Conservation (phyloP, 2,113 vertebrate genomes). For the Cyanistes caeruleus region DNA sequence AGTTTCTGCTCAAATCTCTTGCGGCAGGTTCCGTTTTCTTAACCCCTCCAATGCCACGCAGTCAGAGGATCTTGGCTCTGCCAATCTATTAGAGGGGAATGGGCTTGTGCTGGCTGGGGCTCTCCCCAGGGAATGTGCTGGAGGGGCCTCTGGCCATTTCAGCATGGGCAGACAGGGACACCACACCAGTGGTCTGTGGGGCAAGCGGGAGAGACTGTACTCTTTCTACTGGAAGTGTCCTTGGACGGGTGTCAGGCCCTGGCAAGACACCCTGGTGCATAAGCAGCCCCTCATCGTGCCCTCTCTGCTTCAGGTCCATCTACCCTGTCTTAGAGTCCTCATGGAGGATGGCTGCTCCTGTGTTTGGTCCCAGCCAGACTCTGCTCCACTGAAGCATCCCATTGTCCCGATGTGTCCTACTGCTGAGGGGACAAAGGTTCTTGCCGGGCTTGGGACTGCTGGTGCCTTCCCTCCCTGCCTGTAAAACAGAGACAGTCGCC, state of each 20-base stretch:
- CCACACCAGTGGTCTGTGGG: rapidly evolving
- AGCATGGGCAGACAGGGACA: background rate
- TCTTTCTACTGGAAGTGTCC: background rate
- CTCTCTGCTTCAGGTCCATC: background rate
- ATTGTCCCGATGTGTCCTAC: rapidly evolving
- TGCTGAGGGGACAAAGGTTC: rapidly evolving
- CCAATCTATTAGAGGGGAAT: background rate
- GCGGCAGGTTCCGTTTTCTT: constrained; percentile 55
- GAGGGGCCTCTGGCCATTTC: background rate
- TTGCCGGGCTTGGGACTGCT: rapidly evolving
- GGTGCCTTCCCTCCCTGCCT: background rate
- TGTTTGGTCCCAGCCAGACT: background rate
- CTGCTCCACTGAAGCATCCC: background rate
- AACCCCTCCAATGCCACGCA: background rate
- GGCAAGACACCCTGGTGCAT: background rate
- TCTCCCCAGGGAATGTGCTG: background rate
- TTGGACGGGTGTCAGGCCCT: background rate
- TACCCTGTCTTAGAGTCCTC: rapidly evolving
- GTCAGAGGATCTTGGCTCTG: background rate
- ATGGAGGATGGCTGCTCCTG: rapidly evolving
- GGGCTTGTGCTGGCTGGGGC: background rate
- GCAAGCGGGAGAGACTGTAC: background rate
- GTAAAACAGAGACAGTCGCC: background rate
- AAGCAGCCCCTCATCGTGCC: background rate
- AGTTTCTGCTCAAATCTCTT: constrained; percentile 55